Conservation (phyloP, 2,113 vertebrate genomes). For the Notiomystis cincta region DNA sequence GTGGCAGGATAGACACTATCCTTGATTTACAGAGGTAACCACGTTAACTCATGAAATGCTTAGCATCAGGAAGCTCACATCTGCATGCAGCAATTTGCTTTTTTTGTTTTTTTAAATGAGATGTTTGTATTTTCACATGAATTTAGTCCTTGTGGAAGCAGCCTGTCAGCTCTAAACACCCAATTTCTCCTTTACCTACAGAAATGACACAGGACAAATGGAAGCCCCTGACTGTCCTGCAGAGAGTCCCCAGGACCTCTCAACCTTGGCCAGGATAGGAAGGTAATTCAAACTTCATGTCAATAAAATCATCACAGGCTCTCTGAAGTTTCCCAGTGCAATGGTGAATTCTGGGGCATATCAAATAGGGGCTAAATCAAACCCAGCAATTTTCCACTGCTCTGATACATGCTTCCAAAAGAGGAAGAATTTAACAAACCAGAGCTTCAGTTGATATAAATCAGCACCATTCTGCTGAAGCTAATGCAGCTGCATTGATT, state of each 20-base stretch:
- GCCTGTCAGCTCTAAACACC: neutral
- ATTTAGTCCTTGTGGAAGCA: neutral
- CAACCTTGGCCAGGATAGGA: neutral
- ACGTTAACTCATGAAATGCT: neutral
- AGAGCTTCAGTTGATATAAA: conserved; percentile 27
- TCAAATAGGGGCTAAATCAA: conserved; percentile 1
- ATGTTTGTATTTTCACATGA: neutral
- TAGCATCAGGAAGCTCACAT: neutral
- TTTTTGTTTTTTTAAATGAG: neutral
- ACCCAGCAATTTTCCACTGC: neutral
- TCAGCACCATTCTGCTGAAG: neutral
- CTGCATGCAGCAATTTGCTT: neutral
- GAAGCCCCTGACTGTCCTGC: neutral
- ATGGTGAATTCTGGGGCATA: neutral
- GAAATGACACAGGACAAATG: neutral
- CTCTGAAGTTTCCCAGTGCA: neutral
- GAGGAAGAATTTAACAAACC: conserved; percentile 17
- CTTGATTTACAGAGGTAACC: neutral
- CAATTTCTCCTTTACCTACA: neutral
- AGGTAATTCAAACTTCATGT: neutral
- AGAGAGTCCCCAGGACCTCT: neutral
- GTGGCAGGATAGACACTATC: neutral
- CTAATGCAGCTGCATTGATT: conserved; percentile 26
- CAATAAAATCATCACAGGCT: neutral
- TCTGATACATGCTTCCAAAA: neutral